Evolutionary conservation across 2,888 invertebrate species (phyloP), one percentile per base, ranked within the genome.

Genomic region (Emmelina monodactyla): DNA sequence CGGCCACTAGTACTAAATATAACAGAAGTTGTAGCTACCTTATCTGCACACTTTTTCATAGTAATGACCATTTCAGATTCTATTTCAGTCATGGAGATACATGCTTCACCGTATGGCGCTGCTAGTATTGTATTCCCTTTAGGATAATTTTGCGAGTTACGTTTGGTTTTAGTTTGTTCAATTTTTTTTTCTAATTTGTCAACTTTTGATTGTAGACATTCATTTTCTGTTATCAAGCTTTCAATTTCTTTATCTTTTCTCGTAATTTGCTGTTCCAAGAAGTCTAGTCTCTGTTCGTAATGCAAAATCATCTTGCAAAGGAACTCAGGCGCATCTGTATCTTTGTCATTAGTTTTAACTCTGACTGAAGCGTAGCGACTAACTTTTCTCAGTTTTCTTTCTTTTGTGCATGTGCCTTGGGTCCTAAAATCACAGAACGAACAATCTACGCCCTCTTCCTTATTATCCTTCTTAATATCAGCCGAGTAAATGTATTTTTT

Each of bases 61-160:
- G 78, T 76, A 22, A 79, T 79, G 11, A 72, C 57, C 58, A 76
- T 68, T 62, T 78, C 78, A 0, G 78, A 78, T 39, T 75, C 69
- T 15, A 62, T 55, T 4, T 25, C 25, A n/a, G 9, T 58, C 5
- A 50, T 37, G n/a, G n/a, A n/a, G n/a, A n/a, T n/a, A 32, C 39
- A 48, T 16, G 42, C 43, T 38, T 71, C 64, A 35, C 57, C 62
- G 2, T 64, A 62, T 10, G n/a, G 4, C 25, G 25, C n/a, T 10
- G 11, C 3, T 10, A 11, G 3, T 11, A 25, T 25, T 10, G n/a
- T 10, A 9, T n/a, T 25, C 9, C 19, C 19, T 19, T 6, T 6
- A 3, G 38, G 41, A 19, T 50, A 43, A 29, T 29, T 13, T 13
- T 13, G 11, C 7, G 6, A 13, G 6, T 9, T 14, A 13, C 55